phyloP scores from a whole-genome alignment of 1,140 invertebrate species.

The Idris sp. region DNA sequence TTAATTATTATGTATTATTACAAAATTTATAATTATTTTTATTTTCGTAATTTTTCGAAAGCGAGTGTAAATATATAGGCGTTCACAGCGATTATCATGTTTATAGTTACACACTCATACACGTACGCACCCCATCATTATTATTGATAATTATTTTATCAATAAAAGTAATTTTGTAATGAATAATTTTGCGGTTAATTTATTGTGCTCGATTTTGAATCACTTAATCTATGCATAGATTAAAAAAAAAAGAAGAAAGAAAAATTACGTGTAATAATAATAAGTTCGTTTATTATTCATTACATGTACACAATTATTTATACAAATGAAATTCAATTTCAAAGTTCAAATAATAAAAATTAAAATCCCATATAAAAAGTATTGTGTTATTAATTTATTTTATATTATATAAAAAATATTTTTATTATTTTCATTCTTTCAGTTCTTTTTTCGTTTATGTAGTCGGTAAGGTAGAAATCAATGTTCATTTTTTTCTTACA shows the following conservation, averaged over 20 bases:
- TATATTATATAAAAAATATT: too few relatives aligned
- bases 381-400: too few relatives aligned
- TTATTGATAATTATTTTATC: constrained; percentile 32
- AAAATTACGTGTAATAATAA: too few relatives aligned
- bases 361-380: too few relatives aligned
- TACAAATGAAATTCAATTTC: too few relatives aligned
- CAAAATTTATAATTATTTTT: constrained; percentile 8
- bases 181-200: constrained; percentile 34
- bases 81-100: constrained; percentile 33
- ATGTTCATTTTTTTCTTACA: constrained; percentile 4
- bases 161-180: constrained; percentile 27
- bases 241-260: too few relatives aligned
- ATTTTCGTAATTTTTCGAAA: constrained; percentile 38
- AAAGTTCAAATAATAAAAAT: too few relatives aligned
- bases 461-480: constrained; percentile 46
- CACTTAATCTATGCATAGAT: constrained; percentile 22
- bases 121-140: constrained; percentile 22
- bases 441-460: constrained; percentile 19
- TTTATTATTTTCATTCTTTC: constrained; percentile 21
- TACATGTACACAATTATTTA: too few relatives aligned
- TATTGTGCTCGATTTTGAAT: constrained; percentile 39
- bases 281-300: too few relatives aligned
- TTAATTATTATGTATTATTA: constrained; percentile 13
- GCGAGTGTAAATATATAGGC: constrained; percentile 47
- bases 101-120: constrained; percentile 29